Evolutionary conservation across 1,140 invertebrate genomes (phyloP).

Genomic region (Zaprionus inermis): DNA sequence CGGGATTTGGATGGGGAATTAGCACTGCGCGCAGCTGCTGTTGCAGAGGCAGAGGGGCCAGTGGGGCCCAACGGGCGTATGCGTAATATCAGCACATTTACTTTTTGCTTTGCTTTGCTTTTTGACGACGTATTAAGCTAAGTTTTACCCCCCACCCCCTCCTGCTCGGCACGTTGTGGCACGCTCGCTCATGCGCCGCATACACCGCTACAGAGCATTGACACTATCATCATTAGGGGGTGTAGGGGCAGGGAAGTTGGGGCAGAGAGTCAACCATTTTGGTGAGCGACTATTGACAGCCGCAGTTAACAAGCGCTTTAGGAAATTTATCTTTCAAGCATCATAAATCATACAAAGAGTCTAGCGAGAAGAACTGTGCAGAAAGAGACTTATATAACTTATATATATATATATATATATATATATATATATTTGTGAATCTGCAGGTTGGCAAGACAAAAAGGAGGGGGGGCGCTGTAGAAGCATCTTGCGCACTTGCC

Average conservation of each 20-base stretch:
- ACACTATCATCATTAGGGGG: slow-evolving; percentile 62
- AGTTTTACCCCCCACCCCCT: neutral
- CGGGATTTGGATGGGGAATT: slow-evolving; percentile 5
- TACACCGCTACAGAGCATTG: slow-evolving; percentile 77
- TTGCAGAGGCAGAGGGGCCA: neutral
- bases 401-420: slow-evolving; percentile 17
- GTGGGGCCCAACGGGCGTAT: slow-evolving; percentile 50
- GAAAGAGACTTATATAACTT: slow-evolving; percentile 56
- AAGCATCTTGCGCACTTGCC: slow-evolving; percentile 59
- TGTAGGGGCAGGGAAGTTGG: neutral
- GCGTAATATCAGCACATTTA: slow-evolving; percentile 58
- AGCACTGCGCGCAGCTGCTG: neutral
- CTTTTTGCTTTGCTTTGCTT: neutral
- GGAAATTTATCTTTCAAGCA: slow-evolving; percentile 80
- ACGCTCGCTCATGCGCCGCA: slow-evolving; percentile 29
- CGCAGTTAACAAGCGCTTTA: slow-evolving; percentile 70
- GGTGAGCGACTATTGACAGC: slow-evolving; percentile 71
- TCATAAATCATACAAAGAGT: slow-evolving; percentile 70
- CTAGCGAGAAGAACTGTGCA: slow-evolving; percentile 26
- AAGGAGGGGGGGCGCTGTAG: neutral
- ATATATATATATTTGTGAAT: slow-evolving; percentile 10
- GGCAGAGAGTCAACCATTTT: slow-evolving; percentile 9
- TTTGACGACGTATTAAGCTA: slow-evolving; percentile 2
- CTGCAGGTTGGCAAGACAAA: neutral
- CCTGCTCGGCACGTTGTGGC: neutral